Conservation (phyloP, 2,797 vertebrate genomes). For the Buphagus erythrorhynchus region DNA sequence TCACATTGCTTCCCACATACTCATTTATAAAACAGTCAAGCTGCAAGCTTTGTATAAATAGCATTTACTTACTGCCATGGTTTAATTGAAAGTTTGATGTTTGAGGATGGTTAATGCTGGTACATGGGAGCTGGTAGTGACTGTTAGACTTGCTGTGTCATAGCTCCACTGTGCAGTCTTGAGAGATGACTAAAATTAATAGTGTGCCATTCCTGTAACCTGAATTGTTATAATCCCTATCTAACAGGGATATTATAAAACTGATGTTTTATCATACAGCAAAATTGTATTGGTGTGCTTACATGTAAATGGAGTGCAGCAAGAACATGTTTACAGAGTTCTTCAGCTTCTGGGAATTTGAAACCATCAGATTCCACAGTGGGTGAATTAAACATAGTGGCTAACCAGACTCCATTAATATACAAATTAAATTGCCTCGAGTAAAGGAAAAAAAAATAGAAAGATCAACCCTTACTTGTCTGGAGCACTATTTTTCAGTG, state of each 20-base stretch:
- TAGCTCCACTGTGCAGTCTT: not conserved
- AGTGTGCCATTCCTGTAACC: not conserved
- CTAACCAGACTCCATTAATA: not conserved
- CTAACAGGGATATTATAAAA: not conserved
- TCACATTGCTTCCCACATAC: not conserved
- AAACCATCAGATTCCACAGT: not conserved
- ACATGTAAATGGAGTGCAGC: not conserved
- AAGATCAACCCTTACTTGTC: not conserved
- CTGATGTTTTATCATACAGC: not conserved
- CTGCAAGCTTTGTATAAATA: conserved; percentile 25
- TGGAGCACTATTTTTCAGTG: not conserved
- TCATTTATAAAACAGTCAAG: conserved; percentile 3
- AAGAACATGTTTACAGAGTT: not conserved
- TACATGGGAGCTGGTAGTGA: rapidly evolving
- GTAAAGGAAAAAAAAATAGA: not conserved
- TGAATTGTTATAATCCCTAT: not conserved
- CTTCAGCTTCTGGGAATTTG: not conserved
- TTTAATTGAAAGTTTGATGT: not conserved
- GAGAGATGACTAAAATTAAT: not conserved
- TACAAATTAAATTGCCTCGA: not conserved
- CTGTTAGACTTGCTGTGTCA: not conserved
- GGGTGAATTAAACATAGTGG: not conserved
- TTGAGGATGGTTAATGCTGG: not conserved
- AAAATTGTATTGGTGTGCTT: not conserved
- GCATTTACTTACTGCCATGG: not conserved